Percentiles rank a stretch among this genome's conserved stretches.
phyloP scores from a whole-genome alignment of 2,797 vertebrate species.

The Brotula barbata region DNA sequence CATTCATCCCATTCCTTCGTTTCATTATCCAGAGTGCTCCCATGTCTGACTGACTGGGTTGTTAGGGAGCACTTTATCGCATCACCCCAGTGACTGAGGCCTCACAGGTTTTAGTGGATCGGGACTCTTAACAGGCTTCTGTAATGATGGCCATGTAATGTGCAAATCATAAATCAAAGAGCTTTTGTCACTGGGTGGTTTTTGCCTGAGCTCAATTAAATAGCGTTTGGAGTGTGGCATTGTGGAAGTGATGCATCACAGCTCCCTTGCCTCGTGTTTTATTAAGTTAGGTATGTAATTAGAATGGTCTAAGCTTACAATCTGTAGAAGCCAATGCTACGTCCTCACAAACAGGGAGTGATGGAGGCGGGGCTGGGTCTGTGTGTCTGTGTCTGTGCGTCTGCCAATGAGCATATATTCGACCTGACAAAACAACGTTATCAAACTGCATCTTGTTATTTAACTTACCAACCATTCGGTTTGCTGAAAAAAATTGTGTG shows the following conservation, averaged over 20 bases:
- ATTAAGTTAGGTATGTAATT: too few species aligned
- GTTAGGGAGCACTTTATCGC: conserved; percentile 43
- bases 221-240: conserved; percentile 9
- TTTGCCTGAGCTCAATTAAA: conserved; percentile 25
- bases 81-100: conserved; percentile 39
- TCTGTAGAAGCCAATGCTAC: background rate
- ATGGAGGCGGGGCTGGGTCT: too few species aligned
- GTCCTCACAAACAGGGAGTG: background rate
- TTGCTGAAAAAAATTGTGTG: too few species aligned
- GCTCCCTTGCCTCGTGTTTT: too few species aligned
- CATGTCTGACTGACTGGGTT: conserved; percentile 27
- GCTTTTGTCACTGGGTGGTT: conserved; percentile 35
- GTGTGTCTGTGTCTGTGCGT: background rate
- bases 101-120: conserved; percentile 15
- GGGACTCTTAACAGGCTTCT: conserved; percentile 4
- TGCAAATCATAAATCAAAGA: conserved; percentile 40
- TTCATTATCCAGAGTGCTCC: conserved; percentile 40
- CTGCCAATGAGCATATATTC: background rate
- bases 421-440: background rate
- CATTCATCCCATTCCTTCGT: conserved; percentile 41
- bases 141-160: conserved; percentile 33
- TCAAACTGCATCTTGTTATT: too few species aligned
- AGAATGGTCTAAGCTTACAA: too few species aligned
- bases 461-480: too few species aligned
- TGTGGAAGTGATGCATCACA: too few species aligned